Base-by-base conservation (phyloP, 2,113 vertebrate genomes). In the Pachyramphus minor region DNA sequence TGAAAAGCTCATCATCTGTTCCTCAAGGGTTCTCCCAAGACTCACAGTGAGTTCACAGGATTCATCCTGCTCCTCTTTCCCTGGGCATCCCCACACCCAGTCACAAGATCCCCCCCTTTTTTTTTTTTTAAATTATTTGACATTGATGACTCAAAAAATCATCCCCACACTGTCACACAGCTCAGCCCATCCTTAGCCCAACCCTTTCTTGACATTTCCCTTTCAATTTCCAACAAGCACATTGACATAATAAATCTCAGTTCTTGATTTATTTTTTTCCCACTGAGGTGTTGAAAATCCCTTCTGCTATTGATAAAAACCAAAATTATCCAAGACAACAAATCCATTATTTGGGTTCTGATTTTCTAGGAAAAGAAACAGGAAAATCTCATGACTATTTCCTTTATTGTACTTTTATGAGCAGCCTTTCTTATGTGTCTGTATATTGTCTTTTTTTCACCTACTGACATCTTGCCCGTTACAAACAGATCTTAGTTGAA, bases 101-200 rank as follows among this genome's bases (percentile, higher is more conserved):
- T 20, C 49, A 67, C 2, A 53, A 6, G 13, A 63, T 50, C 4
- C 2, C 1, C 3, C n/a, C n/a, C n/a, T n/a, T n/a, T 13, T 12
- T 1, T 12, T 16, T 55, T 14, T 27, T 5, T 23, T 56, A 14
- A 1, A 15, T 50, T 67, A n/a, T 13, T 68, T 87, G 31, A 56
- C 30, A 47, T 2, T 63, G 28, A 13, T 27, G 21, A 64, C 35
- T 78, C 59, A 69, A 27, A 44, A 58, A 12, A 45, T 33, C 17
- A 39, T 27, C 31, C 14, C 9, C 13, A 31, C 0, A 0, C 5
- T 17, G 3, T 31, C 20, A 21, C 17, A 19, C 30, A 81, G 6
- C 28, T 90, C 47, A 69, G 31, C 8, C 20, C 35, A 35, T 44
- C 12, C 20, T 78, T 59, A 42, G 17, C 23, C 37, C 59, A 81